These are phyloP conservation scores for Arctopsyche grandis DNA, from an alignment of 1,140 invertebrate species.

Conservation along the genomic window DNA sequence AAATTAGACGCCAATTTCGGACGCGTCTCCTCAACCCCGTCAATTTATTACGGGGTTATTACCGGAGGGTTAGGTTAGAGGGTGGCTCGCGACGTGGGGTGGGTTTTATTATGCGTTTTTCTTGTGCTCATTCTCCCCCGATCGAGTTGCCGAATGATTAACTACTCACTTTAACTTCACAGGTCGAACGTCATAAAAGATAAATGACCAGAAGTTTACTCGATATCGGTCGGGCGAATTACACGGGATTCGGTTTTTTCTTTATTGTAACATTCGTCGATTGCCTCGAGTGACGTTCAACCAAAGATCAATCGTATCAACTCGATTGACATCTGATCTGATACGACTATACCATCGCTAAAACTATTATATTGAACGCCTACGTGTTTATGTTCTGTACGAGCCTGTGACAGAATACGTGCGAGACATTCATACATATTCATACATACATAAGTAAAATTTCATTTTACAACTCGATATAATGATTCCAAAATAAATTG, in stretches of 20 bases:
- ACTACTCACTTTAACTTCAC: constrained; percentile 50
- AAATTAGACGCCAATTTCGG: constrained; percentile 21
- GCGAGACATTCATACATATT: too few species aligned
- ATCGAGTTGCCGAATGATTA: constrained; percentile 45
- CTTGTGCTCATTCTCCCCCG: constrained; percentile 35
- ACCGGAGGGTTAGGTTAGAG: background rate
- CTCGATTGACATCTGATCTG: background rate
- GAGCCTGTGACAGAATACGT: too few species aligned
- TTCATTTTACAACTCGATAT: too few species aligned
- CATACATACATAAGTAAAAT: too few species aligned
- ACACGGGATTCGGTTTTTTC: background rate
- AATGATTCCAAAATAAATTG: too few species aligned
- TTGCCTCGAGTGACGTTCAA: background rate
- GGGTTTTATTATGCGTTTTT: constrained; percentile 49
- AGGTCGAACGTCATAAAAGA: constrained; percentile 52
- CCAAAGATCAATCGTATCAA: too few species aligned
- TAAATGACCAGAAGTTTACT: constrained; percentile 46
- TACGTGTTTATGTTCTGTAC: too few species aligned
- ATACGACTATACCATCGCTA: background rate
- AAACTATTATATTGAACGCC: too few species aligned
- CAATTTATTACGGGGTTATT: constrained; percentile 24
- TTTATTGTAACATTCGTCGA: background rate
- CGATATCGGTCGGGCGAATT: constrained; percentile 15
- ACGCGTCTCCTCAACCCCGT: constrained; percentile 6
- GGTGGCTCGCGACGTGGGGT: background rate